Evolutionary conservation across 2,888 invertebrate species (phyloP).

Genomic region (Aromia moschata): DNA sequence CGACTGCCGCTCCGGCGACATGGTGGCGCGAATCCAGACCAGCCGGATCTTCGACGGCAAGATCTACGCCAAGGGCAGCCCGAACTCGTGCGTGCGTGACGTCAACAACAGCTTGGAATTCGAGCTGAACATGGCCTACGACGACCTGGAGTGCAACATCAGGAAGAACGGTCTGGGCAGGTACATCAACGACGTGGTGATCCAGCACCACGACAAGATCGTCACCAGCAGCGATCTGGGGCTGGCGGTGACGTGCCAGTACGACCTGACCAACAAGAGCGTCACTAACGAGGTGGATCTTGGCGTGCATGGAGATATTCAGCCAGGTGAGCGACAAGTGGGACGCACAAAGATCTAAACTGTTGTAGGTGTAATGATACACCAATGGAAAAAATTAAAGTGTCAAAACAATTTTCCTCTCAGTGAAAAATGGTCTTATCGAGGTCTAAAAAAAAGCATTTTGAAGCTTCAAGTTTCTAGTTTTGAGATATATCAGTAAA

Average conservation of each 20-base stretch:
- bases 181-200: constrained; percentile 87
- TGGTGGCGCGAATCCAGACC: constrained; percentile 92
- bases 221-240: constrained; percentile 94
- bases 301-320: constrained; percentile 87
- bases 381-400: too few relatives aligned
- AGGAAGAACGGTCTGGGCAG: constrained; percentile 85
- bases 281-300: constrained; percentile 92
- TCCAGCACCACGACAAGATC: constrained; percentile 95
- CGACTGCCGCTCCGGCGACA: constrained; percentile 90
- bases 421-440: too few relatives aligned
- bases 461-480: too few relatives aligned
- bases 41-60: constrained; percentile 93
- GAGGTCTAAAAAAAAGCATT: too few relatives aligned
- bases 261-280: constrained; percentile 93
- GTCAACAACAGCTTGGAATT: constrained; percentile 89
- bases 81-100: constrained; percentile 91
- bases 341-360: too few relatives aligned
- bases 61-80: constrained; percentile 93
- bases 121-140: constrained; percentile 90
- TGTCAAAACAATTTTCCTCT: too few relatives aligned
- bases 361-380: too few relatives aligned
- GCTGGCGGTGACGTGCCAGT: constrained; percentile 91
- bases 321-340: constrained; percentile 49
- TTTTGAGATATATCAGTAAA: too few relatives aligned
- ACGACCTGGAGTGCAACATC: constrained; percentile 92